Conservation (phyloP, 2,113 vertebrate species). For the Todiramphus saurophagus region DNA sequence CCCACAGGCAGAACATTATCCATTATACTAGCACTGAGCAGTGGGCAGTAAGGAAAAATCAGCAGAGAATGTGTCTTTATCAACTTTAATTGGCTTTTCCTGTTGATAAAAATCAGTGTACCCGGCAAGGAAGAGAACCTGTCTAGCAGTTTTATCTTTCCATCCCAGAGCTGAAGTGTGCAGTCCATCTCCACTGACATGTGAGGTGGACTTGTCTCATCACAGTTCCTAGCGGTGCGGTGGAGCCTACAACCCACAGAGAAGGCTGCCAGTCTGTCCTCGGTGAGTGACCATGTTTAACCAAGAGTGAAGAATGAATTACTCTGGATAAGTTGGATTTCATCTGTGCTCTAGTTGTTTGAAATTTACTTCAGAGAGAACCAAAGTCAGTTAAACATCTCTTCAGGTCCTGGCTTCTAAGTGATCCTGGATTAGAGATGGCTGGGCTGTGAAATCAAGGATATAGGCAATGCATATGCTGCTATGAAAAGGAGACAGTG, state of each 20-base stretch:
- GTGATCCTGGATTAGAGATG: neutral
- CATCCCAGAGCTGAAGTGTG: slow-evolving; percentile 46
- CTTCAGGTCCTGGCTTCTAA: neutral
- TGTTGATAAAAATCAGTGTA: slow-evolving; percentile 52
- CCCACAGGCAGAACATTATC: slow-evolving; percentile 72
- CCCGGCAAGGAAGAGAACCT: slow-evolving; percentile 12
- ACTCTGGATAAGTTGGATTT: slow-evolving; percentile 19
- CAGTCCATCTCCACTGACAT: slow-evolving; percentile 46
- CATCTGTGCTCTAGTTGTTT: neutral
- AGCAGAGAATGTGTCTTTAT: slow-evolving; percentile 70
- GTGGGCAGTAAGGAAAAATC: slow-evolving; percentile 69
- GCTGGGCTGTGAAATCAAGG: neutral
- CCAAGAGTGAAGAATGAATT: slow-evolving; percentile 39
- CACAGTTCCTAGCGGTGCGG: neutral
- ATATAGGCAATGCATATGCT: neutral
- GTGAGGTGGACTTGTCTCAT: slow-evolving; percentile 33
- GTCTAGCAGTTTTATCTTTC: slow-evolving; percentile 61
- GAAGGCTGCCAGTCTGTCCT: slow-evolving; percentile 33
- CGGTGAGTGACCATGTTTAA: slow-evolving; percentile 31
- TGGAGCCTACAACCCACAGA: neutral
- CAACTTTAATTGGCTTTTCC: slow-evolving; percentile 70
- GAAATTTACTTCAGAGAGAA: neutral
- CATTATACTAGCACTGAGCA: slow-evolving; percentile 70
- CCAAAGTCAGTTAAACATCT: slow-evolving; percentile 30
- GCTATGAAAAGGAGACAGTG: neutral